Evolutionary conservation across 2,113 vertebrate species (phyloP).

Genomic region (Piprites chloris): DNA sequence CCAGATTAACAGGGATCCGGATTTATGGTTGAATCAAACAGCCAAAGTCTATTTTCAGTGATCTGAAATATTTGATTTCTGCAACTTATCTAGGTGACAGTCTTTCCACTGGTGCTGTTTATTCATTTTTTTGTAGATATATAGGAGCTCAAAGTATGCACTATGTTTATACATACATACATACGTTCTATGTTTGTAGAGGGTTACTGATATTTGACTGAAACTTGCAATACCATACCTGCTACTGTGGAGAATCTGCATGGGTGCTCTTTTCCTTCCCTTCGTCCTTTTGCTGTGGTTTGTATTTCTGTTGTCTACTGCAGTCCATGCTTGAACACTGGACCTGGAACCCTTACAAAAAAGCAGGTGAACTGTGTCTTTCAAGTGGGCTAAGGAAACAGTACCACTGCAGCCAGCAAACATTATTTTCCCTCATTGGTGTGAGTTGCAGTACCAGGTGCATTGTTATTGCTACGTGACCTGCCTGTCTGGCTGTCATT

Average conservation of each 20-base stretch:
- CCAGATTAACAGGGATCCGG: not conserved
- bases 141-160: not conserved
- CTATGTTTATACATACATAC: not conserved
- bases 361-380: not conserved
- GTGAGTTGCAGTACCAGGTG: not conserved
- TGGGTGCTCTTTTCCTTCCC: not conserved
- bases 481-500: not conserved
- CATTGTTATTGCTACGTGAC: accelerated
- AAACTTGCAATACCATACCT: not conserved
- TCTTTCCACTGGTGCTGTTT: not conserved
- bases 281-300: not conserved
- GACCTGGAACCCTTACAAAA: not conserved
- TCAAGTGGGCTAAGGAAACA: not conserved
- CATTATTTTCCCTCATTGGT: not conserved
- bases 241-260: not conserved
- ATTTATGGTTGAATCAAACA: slow-evolving; percentile 17
- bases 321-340: not conserved
- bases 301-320: not conserved
- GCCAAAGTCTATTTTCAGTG: not conserved
- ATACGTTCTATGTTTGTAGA: not conserved
- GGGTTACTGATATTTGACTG: not conserved
- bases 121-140: not conserved
- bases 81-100: not conserved
- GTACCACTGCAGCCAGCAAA: not conserved
- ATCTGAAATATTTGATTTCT: not conserved